Base-by-base conservation (phyloP, 2,888 invertebrate genomes). In the Criorhina ranunculi region DNA sequence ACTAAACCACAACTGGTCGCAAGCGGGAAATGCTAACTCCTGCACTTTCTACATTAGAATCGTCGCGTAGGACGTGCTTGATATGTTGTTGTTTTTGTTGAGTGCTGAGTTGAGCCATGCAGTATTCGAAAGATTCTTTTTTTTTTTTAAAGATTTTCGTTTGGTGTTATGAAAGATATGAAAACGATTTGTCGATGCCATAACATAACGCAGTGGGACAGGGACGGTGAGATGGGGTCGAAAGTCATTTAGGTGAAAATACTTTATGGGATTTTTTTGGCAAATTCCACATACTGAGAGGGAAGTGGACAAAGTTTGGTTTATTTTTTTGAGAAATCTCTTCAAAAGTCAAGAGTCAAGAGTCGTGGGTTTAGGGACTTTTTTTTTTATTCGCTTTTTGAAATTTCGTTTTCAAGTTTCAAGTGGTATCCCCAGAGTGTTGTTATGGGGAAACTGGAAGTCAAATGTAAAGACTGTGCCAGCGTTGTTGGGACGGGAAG, bases 141-240 rank as follows among this genome's bases (percentile, higher is more conserved):
- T 49, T 35, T 29, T 2, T 17, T 24, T 29, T 11, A 12, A 24
- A 44, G 15, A 24, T 44, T 66, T 53, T 29, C 31, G 1, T 11
- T 40, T 17, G 44, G 17, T 49, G 37, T 72, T 69, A 11, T 67
- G 33, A 37, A 55, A 76, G 66, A 73, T 83, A 83, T 78, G 49
- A 59, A 73, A 83, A 62, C 79, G 83, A 83, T 83, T 83, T 83
- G 79, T 83, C 73, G 73, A 79, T 69, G 62, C 66, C 60, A 40
- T 69, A 73, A 60, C 31, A 12, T 35, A 49, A 46, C 53, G 51
- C 49, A 59, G 40, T 62, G 53, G 55, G 15, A 17, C 12, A 19
- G 8, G 35, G 40, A 46, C 15, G 73, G 57, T 15, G 44, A 44
- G 70, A 46, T 60, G 60, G 31, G 9, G 24, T 24, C 24, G 24